Base-by-base conservation (phyloP, 2,888 invertebrate genomes). In the Ptilodon capucinus region DNA sequence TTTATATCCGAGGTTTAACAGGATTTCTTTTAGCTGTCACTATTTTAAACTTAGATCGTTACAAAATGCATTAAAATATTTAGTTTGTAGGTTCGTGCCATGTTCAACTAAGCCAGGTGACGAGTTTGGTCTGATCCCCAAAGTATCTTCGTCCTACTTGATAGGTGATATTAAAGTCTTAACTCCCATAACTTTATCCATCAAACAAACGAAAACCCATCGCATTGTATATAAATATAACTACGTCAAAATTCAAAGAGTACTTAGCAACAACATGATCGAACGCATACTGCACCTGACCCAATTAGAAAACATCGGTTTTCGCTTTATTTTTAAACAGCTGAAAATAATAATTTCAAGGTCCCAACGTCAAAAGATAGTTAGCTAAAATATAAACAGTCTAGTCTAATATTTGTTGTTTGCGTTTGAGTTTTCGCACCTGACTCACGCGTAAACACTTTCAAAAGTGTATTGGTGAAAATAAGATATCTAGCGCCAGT, bases 321-420 rank as follows among this genome's bases (percentile, higher is more conserved):
- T 57, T 34, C 17, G 32, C 51, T 55, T 50, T 55, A 54, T 57
- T 55, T 51, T 60, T 48, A 52, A 44, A 55, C 47, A 32, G 45
- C 49, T 36, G 44, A 53, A 51, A 50, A 51, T 53, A 60, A 54
- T 45, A 49, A 18, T 44, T 42, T 51, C 65, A 62, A 65, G 65
- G 65, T 55, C 46, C 2, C n/a, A 42, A 48, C 53, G 56, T 50
- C 54, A 60, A 57, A 47, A 54, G 56, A 60, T 57, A 60, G 59
- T 54, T 57, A 54, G 53, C 30, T 34, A 42, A 41, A 53, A 46
- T 50, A 48, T 58, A 52, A 55, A 44, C 49, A 51, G 43, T 40
- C 46, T 48, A 46, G 42, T 30, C 49, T 56, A 59, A 44, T 58
- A 48, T 42, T 45, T 44, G 34, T 40, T 42, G 48, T 49, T 40